Percentiles rank a stretch among this genome's conserved stretches.
Evolutionary conservation across 1,140 invertebrate genomes (phyloP).

Genomic region (Pseudomyrmex pallidus): DNA sequence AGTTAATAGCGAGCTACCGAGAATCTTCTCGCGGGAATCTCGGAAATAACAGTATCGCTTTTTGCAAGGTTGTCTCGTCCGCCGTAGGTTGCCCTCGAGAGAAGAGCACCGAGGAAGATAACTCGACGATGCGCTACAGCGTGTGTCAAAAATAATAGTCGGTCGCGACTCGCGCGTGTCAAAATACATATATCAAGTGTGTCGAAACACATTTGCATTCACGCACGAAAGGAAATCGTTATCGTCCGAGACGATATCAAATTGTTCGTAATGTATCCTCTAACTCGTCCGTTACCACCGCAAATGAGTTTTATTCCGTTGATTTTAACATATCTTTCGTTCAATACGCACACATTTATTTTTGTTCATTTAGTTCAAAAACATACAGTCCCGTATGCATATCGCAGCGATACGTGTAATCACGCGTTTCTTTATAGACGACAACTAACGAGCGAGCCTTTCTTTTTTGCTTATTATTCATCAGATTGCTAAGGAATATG

Average conservation of each 20-base stretch:
- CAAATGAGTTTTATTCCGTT: not conserved
- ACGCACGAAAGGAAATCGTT: not conserved
- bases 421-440: not conserved
- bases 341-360: not conserved
- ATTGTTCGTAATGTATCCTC: not conserved
- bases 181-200: not conserved
- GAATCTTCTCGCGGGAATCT: constrained; percentile 16
- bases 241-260: not conserved
- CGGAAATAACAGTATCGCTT: constrained; percentile 56
- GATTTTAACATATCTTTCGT: not conserved
- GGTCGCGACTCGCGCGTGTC: not conserved
- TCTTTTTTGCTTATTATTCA: not conserved
- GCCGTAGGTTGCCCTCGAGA: not conserved
- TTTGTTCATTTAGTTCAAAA: not conserved
- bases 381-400: not conserved
- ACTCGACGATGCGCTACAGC: not conserved
- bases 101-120: not conserved
- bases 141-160: constrained; percentile 9
- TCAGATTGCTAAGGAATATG: not conserved
- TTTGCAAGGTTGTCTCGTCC: constrained; percentile 44
- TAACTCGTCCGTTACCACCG: not conserved
- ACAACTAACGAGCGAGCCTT: not conserved
- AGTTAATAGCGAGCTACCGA: not conserved
- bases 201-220: not conserved
- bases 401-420: not conserved